Conservation (phyloP, 2,797 vertebrate genomes). For the Apodemus agrarius region DNA sequence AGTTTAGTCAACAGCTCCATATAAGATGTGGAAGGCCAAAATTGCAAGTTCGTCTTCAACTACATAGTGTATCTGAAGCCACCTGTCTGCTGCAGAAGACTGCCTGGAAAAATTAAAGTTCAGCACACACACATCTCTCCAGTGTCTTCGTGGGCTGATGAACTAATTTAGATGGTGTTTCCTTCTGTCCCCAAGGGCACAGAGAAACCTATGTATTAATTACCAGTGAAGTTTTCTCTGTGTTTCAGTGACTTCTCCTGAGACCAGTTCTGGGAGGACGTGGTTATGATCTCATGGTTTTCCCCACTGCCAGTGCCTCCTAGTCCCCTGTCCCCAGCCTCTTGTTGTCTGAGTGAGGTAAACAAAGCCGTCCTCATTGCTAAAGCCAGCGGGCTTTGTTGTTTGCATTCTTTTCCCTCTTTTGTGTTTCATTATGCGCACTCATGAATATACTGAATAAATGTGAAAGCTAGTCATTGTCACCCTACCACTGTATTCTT, state of each 20-base stretch:
- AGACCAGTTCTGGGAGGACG: constrained; percentile 26
- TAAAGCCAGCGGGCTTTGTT: constrained; percentile 15
- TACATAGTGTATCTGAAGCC: too few relatives aligned
- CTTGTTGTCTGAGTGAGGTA: constrained; percentile 44
- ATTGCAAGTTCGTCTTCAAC: neutral
- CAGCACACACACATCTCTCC: constrained; percentile 20
- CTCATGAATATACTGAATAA: constrained; percentile 4
- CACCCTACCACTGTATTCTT: neutral
- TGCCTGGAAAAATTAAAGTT: neutral
- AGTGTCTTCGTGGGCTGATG: neutral
- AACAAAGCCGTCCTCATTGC: constrained; percentile 55
- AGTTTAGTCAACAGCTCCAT: neutral
- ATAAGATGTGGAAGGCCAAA: neutral
- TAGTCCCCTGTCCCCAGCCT: constrained; percentile 48
- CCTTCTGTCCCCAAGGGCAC: constrained; percentile 14
- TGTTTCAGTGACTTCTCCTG: constrained; percentile 57
- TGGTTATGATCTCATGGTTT: constrained; percentile 63
- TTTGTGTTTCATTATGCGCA: neutral
- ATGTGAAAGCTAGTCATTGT: neutral
- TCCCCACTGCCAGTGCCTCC: constrained; percentile 54
- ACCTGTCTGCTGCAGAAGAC: neutral
- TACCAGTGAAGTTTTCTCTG: constrained; percentile 57
- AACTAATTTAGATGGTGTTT: constrained; percentile 71
- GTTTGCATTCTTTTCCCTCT: neutral
- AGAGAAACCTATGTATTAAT: constrained; percentile 58